Evolutionary conservation across 2,113 vertebrate species (phyloP).

Genomic region (Ploceus nigricollis): DNA sequence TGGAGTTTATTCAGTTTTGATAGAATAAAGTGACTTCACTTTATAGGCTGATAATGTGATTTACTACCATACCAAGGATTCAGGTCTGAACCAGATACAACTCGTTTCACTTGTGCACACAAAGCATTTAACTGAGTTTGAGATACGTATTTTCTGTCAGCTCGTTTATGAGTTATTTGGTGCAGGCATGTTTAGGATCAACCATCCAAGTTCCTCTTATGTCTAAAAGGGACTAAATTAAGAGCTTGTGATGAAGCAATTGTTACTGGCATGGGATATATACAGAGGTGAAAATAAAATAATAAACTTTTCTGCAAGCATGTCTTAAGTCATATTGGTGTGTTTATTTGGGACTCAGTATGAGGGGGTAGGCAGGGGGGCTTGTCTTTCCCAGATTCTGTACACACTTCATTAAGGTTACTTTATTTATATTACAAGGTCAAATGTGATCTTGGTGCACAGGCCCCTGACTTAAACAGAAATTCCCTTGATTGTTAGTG

Average conservation of each 20-base stretch:
- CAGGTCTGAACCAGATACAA: conserved; percentile 17
- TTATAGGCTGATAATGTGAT: conserved; percentile 42
- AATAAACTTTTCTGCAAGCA: conserved; percentile 34
- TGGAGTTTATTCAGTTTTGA: conserved; percentile 57
- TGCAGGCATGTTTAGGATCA: background rate
- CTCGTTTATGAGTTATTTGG: background rate
- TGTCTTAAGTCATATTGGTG: conserved; percentile 21
- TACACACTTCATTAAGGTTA: conserved; percentile 54
- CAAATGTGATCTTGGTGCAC: conserved; percentile 48
- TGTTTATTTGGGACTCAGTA: conserved; percentile 43
- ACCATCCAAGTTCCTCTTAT: background rate
- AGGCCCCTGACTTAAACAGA: conserved; percentile 7
- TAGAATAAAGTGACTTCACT: conserved; percentile 54
- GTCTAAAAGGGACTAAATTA: conserved; percentile 39
- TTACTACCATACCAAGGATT: background rate
- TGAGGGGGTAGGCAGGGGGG: background rate
- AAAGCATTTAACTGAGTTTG: conserved; percentile 13
- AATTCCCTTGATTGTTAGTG: conserved; percentile 49
- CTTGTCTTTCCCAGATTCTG: conserved; percentile 49
- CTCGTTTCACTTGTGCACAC: conserved; percentile 2
- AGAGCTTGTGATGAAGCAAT: conserved; percentile 45
- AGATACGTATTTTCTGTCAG: background rate
- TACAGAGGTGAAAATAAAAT: conserved; percentile 47
- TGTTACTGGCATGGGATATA: conserved; percentile 47
- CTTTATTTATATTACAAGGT: conserved; percentile 63